Base-by-base conservation (phyloP, 2,888 invertebrate species). In the Argynnis bischoffii region DNA sequence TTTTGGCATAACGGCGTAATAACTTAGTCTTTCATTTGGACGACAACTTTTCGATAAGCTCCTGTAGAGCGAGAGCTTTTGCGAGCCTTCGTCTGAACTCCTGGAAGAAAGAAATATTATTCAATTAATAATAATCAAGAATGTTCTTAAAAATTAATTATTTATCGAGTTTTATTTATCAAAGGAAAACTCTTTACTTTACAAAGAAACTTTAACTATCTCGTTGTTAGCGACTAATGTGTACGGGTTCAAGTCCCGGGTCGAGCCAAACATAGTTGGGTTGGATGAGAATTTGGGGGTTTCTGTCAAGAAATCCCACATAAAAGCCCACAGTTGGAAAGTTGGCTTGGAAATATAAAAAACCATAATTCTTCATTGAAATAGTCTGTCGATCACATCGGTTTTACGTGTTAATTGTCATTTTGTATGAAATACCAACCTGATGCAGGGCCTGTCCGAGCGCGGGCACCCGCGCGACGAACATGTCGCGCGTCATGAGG, bases 401-500 rank as follows among this genome's bases (percentile, higher is more conserved):
- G 26, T 26, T 4, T 0, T 26, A 26, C 26, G 0, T 26, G 4
- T 26, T 26, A 26, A 26, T 5, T 26, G 0, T 4, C 4, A 26
- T 4, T 4, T 26, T 26, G 11, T 31, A 47, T 47, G 31, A n/a
- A n/a, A 31, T 55, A 46, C 78, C 69, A 48, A 90, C 96, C 87
- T 95, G 95, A 82, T 96, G 95, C 54, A 96, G 86, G 69, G 94
- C 85, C 79, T 95, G 94, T 13, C 96, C 96, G 0, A 94, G 94
- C 1, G 94, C 84, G 0, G 96, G 96, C 48, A 96, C 96, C 55
- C 96, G 86, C 71, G 93, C 93, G 1, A 94, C 90, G 86, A 96
- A 96, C 96, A 96, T 96, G 63, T 95, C 94, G 14, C 94, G 90
- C n/a, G 94, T 94, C 96, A 96, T 96, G 64, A 96, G 93, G 74